A percentile compares a stretch with the other conserved stretches of the same genome.
phyloP scores from a whole-genome alignment of 2,888 invertebrate species.

The Molanna angustata region DNA sequence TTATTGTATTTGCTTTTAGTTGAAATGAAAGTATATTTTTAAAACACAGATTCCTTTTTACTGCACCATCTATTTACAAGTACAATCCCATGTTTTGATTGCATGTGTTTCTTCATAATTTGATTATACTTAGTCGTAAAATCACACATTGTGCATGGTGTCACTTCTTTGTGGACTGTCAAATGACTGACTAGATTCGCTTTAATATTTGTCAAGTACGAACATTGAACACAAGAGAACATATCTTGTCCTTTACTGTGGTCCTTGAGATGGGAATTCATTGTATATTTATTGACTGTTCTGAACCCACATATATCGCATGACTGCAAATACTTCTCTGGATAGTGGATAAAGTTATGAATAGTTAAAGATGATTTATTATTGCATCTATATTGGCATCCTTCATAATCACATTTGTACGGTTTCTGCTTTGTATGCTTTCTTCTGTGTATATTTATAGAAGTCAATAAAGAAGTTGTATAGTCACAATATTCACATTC shows the following conservation, averaged over 20 bases:
- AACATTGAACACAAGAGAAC: neutral
- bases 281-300: constrained; percentile 4
- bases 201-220: neutral
- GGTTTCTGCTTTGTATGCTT: constrained; percentile 2
- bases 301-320: constrained; percentile 1
- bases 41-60: too few species aligned
- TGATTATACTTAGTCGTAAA: constrained; percentile 5
- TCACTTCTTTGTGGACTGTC: too few species aligned
- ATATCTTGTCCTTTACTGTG: neutral
- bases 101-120: constrained; percentile 6
- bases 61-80: too few species aligned
- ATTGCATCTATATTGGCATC: neutral
- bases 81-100: neutral
- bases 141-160: neutral
- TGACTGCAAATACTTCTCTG: constrained; percentile 4
- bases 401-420: constrained; percentile 1
- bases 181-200: too few species aligned
- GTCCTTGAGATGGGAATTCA: constrained; percentile 2
- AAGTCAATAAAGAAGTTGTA: neutral
- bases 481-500: constrained; percentile 4
- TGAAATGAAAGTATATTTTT: too few species aligned
- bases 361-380: neutral
- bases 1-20: too few species aligned
- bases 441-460: neutral
- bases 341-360: constrained; percentile 1